Percentiles rank a stretch among this genome's conserved stretches.
These are phyloP conservation scores for Lagodon rhomboides DNA, from an alignment of 2,797 vertebrate genomes.

Conservation along the genomic window DNA sequence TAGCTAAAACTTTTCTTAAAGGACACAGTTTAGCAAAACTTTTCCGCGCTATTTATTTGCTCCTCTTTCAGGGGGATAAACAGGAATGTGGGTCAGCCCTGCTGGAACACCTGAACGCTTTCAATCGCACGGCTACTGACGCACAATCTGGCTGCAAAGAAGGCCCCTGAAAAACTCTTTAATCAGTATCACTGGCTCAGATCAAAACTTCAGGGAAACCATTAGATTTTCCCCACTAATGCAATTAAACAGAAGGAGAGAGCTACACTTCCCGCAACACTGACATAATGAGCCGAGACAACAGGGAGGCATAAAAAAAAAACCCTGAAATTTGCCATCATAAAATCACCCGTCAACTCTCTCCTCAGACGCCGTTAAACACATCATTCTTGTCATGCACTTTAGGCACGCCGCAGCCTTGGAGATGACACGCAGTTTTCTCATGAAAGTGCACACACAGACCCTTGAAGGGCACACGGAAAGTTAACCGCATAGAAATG, in stretches of 20 bases:
- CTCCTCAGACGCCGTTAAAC: slow-evolving; percentile 14
- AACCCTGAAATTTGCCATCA: background rate
- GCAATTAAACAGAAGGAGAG: slow-evolving; percentile 37
- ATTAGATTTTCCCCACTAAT: slow-evolving; percentile 47
- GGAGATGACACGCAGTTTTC: slow-evolving; percentile 13
- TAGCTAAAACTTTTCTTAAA: slow-evolving; percentile 50
- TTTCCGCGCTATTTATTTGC: slow-evolving; percentile 32
- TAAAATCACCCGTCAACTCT: slow-evolving; percentile 15
- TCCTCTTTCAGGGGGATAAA: slow-evolving; percentile 47
- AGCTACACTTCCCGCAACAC: background rate
- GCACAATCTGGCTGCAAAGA: slow-evolving; percentile 49
- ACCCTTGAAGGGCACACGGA: slow-evolving; percentile 6
- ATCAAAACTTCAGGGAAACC: slow-evolving; percentile 55
- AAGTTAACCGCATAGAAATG: slow-evolving; percentile 7
- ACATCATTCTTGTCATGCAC: background rate
- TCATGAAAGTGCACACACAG: background rate
- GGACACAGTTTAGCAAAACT: slow-evolving; percentile 42
- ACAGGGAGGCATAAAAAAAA: background rate
- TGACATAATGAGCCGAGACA: slow-evolving; percentile 1
- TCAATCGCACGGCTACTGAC: slow-evolving; percentile 67
- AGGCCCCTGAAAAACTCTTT: slow-evolving; percentile 49
- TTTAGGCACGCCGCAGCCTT: slow-evolving; percentile 13
- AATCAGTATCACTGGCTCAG: slow-evolving; percentile 66
- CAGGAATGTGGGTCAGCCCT: slow-evolving; percentile 47
- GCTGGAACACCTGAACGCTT: slow-evolving; percentile 46